phyloP scores from a whole-genome alignment of 2,797 vertebrate species.

The Champsocephalus esox region DNA sequence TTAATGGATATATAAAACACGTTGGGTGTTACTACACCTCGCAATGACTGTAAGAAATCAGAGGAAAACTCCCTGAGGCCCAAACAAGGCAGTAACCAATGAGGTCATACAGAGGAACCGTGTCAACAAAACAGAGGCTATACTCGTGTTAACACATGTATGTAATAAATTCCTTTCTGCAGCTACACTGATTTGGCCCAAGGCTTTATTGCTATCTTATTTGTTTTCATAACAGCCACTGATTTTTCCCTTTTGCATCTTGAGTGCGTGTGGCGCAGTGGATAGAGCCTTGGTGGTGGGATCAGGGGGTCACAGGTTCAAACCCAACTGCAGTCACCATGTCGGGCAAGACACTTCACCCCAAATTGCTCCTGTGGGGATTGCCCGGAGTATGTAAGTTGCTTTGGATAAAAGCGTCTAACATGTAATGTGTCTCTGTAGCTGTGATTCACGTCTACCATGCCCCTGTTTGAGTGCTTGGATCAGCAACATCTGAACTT shows the following conservation, averaged over 20 bases:
- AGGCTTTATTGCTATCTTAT: conserved; percentile 32
- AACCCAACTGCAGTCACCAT: too few relatives aligned
- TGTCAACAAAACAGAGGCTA: conserved; percentile 47
- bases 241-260: too few relatives aligned
- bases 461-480: not conserved
- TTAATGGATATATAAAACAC: conserved; percentile 59
- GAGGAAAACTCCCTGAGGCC: conserved; percentile 34
- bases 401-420: too few relatives aligned
- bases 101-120: conserved; percentile 57
- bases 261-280: too few relatives aligned
- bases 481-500: conserved; percentile 10
- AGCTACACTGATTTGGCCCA: conserved; percentile 29
- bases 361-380: too few relatives aligned
- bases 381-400: too few relatives aligned
- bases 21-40: conserved; percentile 40
- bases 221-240: not conserved
- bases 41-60: conserved; percentile 34
- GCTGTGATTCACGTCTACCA: not conserved
- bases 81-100: conserved; percentile 50
- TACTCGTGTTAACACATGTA: conserved; percentile 65
- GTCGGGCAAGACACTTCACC: too few relatives aligned
- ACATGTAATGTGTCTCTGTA: not conserved
- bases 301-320: too few relatives aligned
- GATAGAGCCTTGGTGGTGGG: too few relatives aligned
- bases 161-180: conserved; percentile 54